Conservation (phyloP, 2,888 invertebrate genomes). For the Mamestra brassicae region DNA sequence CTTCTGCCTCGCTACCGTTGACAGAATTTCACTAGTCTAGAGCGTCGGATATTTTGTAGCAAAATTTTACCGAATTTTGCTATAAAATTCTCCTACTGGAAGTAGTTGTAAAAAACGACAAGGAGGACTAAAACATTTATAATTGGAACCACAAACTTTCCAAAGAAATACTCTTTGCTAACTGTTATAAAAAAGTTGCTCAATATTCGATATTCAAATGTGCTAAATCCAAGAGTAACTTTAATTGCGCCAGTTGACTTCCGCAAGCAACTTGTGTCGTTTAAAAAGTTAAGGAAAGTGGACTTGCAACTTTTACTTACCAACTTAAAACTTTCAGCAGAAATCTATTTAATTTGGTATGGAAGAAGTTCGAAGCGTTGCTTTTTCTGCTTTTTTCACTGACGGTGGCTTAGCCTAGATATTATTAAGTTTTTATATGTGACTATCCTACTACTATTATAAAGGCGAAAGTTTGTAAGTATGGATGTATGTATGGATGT, state of each 20-base stretch:
- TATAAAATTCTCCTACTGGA: too few species aligned
- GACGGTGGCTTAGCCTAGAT: background rate
- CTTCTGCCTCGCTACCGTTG: too few species aligned
- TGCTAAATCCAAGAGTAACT: background rate
- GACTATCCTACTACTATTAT: background rate
- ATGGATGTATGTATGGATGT: too few species aligned
- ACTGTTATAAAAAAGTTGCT: background rate
- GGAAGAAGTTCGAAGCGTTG: constrained; percentile 8
- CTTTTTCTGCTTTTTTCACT: background rate
- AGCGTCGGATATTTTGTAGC: too few species aligned
- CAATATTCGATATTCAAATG: constrained; percentile 8
- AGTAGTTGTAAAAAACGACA: too few species aligned
- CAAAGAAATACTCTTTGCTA: background rate
- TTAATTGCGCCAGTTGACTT: constrained; percentile 10
- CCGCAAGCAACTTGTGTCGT: constrained; percentile 22
- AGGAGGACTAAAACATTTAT: too few species aligned
- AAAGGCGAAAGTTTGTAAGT: too few species aligned
- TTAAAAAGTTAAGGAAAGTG: constrained; percentile 24
- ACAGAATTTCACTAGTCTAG: too few species aligned
- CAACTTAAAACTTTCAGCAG: constrained; percentile 8
- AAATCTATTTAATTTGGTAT: constrained; percentile 11
- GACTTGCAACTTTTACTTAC: constrained; percentile 11
- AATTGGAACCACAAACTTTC: background rate
- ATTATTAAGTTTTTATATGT: background rate
- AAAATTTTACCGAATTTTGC: too few species aligned